These are phyloP conservation scores for Holcopasites calliopsidis DNA, from an alignment of 1,140 invertebrate species.

Conservation along the genomic window DNA sequence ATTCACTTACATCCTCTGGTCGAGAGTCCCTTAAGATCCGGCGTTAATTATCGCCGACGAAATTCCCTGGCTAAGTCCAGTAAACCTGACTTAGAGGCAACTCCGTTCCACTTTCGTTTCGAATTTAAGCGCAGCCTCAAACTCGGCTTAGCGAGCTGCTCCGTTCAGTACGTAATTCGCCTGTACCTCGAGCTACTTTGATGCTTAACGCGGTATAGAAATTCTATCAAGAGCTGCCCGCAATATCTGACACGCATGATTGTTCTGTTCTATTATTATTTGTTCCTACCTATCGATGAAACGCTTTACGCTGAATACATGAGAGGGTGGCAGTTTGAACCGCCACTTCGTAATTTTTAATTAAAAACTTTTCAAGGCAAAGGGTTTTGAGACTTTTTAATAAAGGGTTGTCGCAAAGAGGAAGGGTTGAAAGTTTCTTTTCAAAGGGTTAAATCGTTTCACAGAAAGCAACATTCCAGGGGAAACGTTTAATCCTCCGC, in stretches of 20 bases:
- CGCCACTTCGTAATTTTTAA: constrained; percentile 21
- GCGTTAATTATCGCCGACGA: constrained; percentile 53
- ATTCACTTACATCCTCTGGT: neutral
- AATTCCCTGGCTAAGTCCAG: constrained; percentile 47
- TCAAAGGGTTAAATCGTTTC: neutral
- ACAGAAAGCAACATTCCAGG: neutral
- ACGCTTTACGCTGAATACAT: neutral
- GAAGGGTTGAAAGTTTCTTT: neutral
- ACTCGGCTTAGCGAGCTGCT: constrained; percentile 36
- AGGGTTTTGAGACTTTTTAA: no score
- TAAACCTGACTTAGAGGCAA: constrained; percentile 51
- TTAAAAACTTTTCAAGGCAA: constrained; percentile 16
- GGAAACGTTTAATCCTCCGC: neutral
- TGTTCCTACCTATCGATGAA: constrained; percentile 2
- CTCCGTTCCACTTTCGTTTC: constrained; percentile 45
- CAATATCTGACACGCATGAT: no score
- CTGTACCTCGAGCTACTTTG: constrained; percentile 30
- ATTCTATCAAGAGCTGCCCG: neutral
- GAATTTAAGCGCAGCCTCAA: constrained; percentile 56
- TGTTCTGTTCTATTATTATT: constrained; percentile 12
- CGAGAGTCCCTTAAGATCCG: neutral
- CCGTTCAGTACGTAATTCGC: constrained; percentile 43
- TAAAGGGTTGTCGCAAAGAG: neutral
- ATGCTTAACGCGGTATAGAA: constrained; percentile 43
- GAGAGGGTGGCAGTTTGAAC: neutral